A percentile compares a stretch with the other conserved stretches of the same genome.
Evolutionary conservation across 2,888 invertebrate genomes (phyloP).

Genomic region (Cheilosia soror): DNA sequence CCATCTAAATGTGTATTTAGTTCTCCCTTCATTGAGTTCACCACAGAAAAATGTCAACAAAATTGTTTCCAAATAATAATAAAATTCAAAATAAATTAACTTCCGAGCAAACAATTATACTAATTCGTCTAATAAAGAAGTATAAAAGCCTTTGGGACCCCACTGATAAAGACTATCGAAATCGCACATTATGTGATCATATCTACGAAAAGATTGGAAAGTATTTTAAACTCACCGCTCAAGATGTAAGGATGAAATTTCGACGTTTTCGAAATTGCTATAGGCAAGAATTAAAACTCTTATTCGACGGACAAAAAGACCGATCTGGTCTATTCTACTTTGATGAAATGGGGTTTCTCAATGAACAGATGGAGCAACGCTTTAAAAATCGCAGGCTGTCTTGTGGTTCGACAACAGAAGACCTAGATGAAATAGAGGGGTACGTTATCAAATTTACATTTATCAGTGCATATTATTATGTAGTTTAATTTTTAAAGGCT

Average conservation of each 20-base stretch:
- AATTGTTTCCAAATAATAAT: neutral
- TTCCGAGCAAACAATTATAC: constrained; percentile 52
- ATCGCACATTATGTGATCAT: constrained; percentile 1
- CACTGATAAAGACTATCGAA: constrained; percentile 10
- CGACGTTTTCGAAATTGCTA: constrained; percentile 38
- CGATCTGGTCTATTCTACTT: constrained; percentile 48
- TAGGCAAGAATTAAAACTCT: constrained; percentile 34
- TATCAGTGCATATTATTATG: too few relatives aligned
- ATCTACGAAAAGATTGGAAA: constrained; percentile 46
- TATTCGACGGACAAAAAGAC: constrained; percentile 27
- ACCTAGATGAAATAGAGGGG: neutral
- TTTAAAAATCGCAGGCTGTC: neutral
- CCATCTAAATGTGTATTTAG: neutral
- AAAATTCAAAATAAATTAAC: constrained; percentile 35
- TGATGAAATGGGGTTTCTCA: constrained; percentile 57
- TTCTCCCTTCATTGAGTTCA: neutral
- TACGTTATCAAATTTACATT: constrained; percentile 1
- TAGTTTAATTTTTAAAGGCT: constrained; percentile 1
- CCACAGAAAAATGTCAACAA: constrained; percentile 28
- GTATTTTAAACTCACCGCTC: constrained; percentile 41
- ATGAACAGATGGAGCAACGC: constrained; percentile 13
- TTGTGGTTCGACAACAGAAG: neutral
- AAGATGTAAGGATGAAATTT: constrained; percentile 40
- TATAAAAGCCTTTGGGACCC: constrained; percentile 50
- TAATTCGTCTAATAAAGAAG: constrained; percentile 58